Conservation (phyloP, 2,113 vertebrate species). For the Anser brachyrhynchus region DNA sequence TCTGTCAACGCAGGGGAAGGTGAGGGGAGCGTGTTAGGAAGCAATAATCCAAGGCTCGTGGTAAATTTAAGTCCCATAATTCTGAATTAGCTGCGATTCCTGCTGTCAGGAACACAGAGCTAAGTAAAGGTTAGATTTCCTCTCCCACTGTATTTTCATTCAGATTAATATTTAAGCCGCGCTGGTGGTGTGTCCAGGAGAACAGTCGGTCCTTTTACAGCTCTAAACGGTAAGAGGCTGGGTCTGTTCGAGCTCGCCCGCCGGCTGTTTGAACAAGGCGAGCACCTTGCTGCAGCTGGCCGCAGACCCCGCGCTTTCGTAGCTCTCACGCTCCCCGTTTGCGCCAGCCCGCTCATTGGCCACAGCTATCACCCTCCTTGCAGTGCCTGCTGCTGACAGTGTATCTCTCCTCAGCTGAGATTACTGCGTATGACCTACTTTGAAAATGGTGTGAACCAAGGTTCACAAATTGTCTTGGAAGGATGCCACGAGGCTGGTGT, state of each 20-base stretch:
- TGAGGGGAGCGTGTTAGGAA: neutral
- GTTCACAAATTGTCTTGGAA: constrained; percentile 76
- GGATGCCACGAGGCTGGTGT: constrained; percentile 59
- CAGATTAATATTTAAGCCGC: constrained; percentile 74
- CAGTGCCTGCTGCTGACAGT: constrained; percentile 57
- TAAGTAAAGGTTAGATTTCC: constrained; percentile 64
- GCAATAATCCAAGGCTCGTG: neutral
- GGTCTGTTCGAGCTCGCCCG: constrained; percentile 16
- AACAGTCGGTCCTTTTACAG: constrained; percentile 45
- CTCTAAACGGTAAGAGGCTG: constrained; percentile 36
- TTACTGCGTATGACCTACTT: constrained; percentile 81
- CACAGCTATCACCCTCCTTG: constrained; percentile 39
- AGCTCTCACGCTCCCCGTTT: neutral
- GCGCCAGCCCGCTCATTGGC: constrained; percentile 1
- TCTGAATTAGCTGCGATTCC: constrained; percentile 58
- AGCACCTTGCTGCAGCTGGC: constrained; percentile 42
- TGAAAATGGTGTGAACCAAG: constrained; percentile 76
- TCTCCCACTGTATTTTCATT: constrained; percentile 66
- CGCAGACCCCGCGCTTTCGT: neutral
- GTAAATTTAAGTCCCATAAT: neutral
- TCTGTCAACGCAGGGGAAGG: neutral
- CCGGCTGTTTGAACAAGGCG: constrained; percentile 38
- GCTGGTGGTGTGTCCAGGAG: constrained; percentile 15
- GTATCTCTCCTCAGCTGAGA: constrained; percentile 65
- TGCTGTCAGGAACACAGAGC: neutral